phyloP scores from a whole-genome alignment of 2,888 invertebrate genomes.

The Lapara coniferarum region DNA sequence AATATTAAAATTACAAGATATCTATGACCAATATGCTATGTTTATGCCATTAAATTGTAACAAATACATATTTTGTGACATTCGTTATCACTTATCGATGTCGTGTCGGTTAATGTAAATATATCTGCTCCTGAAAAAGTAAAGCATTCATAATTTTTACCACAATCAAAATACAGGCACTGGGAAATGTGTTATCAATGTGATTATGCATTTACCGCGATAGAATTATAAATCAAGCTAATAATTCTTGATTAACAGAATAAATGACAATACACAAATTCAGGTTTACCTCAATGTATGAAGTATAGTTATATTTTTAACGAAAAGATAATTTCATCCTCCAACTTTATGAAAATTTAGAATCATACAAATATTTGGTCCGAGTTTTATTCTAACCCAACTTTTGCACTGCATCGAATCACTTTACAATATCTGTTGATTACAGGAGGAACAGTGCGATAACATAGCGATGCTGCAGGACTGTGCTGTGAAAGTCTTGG shows the following conservation, averaged over 20 bases:
- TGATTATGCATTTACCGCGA: neutral
- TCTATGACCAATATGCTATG: no score
- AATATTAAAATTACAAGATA: no score
- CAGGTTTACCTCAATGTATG: neutral
- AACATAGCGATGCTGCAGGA: conserved; percentile 63
- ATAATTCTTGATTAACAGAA: neutral
- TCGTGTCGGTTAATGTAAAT: neutral
- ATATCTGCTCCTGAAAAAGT: neutral
- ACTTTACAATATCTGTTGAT: conserved; percentile 13
- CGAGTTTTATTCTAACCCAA: neutral
- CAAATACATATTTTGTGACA: no score
- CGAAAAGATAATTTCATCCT: no score
- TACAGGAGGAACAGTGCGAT: conserved; percentile 65
- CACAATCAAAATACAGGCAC: neutral
- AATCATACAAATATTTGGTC: neutral
- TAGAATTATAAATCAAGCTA: neutral
- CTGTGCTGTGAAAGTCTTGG: conserved; percentile 85
- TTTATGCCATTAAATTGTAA: no score
- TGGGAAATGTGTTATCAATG: neutral
- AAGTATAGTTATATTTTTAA: no score
- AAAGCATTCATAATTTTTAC: neutral
- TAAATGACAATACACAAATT: no score
- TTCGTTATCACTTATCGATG: neutral
- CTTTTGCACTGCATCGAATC: neutral
- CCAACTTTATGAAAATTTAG: no score